Base-by-base conservation (phyloP, 2,888 invertebrate genomes). In the Cyrtodaria siliqua region DNA sequence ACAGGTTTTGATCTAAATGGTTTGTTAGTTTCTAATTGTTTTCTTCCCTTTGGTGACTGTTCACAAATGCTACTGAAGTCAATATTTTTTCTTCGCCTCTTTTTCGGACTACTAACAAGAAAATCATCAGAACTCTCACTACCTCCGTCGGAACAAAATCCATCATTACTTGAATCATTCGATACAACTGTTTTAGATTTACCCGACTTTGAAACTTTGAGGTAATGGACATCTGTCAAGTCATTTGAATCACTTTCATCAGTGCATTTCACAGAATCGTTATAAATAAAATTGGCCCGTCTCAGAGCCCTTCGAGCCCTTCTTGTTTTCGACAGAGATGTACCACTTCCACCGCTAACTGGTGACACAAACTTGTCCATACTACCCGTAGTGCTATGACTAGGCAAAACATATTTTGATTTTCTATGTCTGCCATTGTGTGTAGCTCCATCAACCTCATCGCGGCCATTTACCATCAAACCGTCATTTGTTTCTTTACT, bases 371-470 rank as follows among this genome's bases (percentile, higher is more conserved):
- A 24, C 27, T 26, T 60, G n/a, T 47, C 44, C 2, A 33, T 33
- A 33, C 33, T 33, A 4, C 33, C 33, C 33, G 18, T 40, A 57
- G 16, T 16, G 20, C 20, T 1, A 57, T 33, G 20, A 18, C 6
- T 24, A 38, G 20, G 20, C 24, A 40, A 23, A 24, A 16, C 38
- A 12, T 40, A 42, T 16, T 9, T 18, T 57, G 24, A 57, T 23
- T 47, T 33, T 33, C 12, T 33, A 8, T 33, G 6, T 33, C 12
- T 33, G 6, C 12, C 12, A 12, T 33, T 9, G n/a, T 50, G 3
- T 50, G 3, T 14, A 18, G 50, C 20, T 20, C 70, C 56, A 56
- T 75, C 69, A n/a, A 63, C 61, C 20, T 75, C 70, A 62, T 70
- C 70, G n/a, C 60, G 27, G 14, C 56, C 59, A 24, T 61, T 60